phyloP scores from a whole-genome alignment of 2,113 vertebrate genomes.

The Gila orcuttii region DNA sequence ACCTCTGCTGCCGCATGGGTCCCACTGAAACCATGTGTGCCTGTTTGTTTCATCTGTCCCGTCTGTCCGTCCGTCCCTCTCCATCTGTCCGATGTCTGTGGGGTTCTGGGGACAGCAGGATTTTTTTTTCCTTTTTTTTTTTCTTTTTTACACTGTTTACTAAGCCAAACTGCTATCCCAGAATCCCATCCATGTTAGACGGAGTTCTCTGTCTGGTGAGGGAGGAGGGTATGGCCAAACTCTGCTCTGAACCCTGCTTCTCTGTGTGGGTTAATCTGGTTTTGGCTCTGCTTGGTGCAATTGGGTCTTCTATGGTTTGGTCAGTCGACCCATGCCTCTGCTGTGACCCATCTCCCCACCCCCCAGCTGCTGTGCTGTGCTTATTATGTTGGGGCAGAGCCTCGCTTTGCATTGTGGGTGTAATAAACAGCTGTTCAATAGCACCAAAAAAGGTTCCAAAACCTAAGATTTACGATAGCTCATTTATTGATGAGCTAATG shows the following conservation, averaged over 20 bases:
- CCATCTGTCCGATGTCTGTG: constrained; percentile 46
- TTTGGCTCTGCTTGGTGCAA: constrained; percentile 12
- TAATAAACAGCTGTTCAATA: not conserved
- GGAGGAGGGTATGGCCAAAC: constrained; percentile 21
- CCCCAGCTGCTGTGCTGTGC: constrained; percentile 52
- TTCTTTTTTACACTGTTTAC: not conserved
- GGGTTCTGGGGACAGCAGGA: constrained; percentile 51
- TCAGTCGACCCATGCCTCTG: not conserved
- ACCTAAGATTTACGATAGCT: not conserved
- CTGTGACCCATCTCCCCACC: constrained; percentile 13
- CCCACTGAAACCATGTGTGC: constrained; percentile 16
- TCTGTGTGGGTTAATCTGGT: constrained; percentile 45
- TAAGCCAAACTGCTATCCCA: constrained; percentile 57
- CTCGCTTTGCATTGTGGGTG: constrained; percentile 57
- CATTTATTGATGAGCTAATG: not conserved
- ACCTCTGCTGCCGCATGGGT: constrained; percentile 38
- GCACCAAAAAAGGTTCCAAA: not conserved
- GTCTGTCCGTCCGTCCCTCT: constrained; percentile 35
- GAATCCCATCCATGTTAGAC: constrained; percentile 56
- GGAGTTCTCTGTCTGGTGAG: constrained; percentile 56
- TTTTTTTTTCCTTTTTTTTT: not conserved
- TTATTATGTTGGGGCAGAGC: constrained; percentile 45
- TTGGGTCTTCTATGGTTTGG: constrained; percentile 4
- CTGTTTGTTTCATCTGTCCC: constrained; percentile 50
- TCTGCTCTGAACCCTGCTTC: constrained; percentile 40